These are phyloP conservation scores for Novumbra hubbsi DNA, from an alignment of 2,797 vertebrate species.

Conservation along the genomic window DNA sequence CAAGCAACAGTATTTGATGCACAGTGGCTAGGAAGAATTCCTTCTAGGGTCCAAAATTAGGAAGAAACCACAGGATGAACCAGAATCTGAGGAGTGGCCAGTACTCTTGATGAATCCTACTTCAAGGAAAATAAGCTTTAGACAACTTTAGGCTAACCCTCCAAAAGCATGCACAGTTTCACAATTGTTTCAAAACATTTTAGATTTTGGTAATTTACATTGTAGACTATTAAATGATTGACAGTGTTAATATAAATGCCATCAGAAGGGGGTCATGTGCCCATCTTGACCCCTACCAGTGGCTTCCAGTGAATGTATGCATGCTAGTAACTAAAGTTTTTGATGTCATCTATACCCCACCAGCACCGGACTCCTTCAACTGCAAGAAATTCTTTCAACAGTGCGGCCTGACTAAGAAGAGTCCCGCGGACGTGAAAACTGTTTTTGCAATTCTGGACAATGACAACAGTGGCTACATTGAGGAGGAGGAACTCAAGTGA, in stretches of 20 bases:
- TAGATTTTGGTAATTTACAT: no score
- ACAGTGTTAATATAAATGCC: neutral
- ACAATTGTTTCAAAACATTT: neutral
- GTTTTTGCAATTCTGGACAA: slow-evolving; percentile 89
- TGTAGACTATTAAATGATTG: no score
- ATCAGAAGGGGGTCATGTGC: neutral
- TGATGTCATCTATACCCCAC: slow-evolving; percentile 12
- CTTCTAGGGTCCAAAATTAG: no score
- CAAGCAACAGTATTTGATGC: no score
- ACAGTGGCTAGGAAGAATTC: no score
- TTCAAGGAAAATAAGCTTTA: neutral
- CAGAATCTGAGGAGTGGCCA: no score
- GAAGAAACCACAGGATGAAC: no score
- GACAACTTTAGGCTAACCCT: neutral
- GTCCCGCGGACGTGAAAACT: slow-evolving; percentile 84
- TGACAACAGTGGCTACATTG: slow-evolving; percentile 88
- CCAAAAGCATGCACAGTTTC: neutral
- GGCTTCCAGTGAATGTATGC: no score
- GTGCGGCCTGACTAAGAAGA: slow-evolving; percentile 90
- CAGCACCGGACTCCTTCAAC: slow-evolving; percentile 89
- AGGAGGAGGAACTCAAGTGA: slow-evolving; percentile 93
- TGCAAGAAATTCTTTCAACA: slow-evolving; percentile 94
- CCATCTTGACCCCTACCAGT: neutral
- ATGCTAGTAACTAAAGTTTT: neutral
- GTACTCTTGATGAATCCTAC: neutral